Evolutionary conservation across 1,140 invertebrate genomes (phyloP).

Genomic region (Lethocerus indicus): DNA sequence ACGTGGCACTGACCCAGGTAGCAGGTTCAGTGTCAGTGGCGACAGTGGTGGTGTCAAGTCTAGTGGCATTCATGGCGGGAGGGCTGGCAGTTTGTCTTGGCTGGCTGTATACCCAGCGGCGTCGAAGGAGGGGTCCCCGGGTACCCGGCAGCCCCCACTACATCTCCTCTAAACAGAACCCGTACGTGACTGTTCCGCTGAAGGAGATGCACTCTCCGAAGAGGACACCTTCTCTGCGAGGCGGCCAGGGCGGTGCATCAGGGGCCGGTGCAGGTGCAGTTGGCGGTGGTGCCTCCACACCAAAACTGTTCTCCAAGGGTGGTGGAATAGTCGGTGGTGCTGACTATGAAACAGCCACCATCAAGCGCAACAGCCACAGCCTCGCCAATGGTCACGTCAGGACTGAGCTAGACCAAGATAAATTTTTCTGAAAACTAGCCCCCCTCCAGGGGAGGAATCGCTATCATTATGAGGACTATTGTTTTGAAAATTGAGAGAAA

Average conservation of each 20-base stretch:
- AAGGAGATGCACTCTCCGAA: conserved; percentile 36
- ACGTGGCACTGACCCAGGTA: neutral
- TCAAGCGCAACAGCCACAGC: conserved; percentile 57
- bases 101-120: conserved; percentile 26
- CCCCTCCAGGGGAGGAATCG: too few species aligned
- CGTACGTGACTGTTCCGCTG: conserved; percentile 62
- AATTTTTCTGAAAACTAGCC: conserved; percentile 31
- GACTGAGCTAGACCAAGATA: conserved; percentile 37
- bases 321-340: conserved; percentile 19
- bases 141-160: conserved; percentile 57
- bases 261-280: too few species aligned
- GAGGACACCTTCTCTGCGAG: conserved; percentile 21
- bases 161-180: conserved; percentile 58
- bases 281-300: conserved; percentile 12
- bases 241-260: too few species aligned
- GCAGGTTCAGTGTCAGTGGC: conserved; percentile 22
- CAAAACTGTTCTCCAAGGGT: conserved; percentile 19
- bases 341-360: conserved; percentile 59
- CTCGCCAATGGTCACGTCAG: conserved; percentile 30
- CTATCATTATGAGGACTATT: too few species aligned
- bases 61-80: conserved; percentile 22
- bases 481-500: too few species aligned
- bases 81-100: conserved; percentile 16
- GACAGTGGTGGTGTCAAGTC: conserved; percentile 28
- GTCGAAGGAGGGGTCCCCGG: conserved; percentile 28